phyloP scores from a whole-genome alignment of 2,113 vertebrate genomes.

The Trogon melanurus region DNA sequence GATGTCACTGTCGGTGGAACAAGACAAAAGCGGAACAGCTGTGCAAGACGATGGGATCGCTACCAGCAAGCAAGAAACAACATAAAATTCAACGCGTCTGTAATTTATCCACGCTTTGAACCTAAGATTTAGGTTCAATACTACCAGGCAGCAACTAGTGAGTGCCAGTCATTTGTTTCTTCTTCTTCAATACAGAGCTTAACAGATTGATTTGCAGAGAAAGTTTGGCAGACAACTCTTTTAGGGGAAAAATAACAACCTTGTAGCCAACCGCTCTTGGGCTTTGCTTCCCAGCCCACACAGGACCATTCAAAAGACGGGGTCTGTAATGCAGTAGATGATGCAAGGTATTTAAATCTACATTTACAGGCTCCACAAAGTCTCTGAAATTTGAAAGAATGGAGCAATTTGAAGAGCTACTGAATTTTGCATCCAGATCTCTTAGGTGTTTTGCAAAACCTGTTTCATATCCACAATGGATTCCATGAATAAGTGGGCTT shows the following conservation, averaged over 20 bases:
- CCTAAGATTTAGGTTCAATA: constrained; percentile 5
- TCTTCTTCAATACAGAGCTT: not conserved
- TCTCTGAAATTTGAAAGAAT: not conserved
- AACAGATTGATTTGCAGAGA: not conserved
- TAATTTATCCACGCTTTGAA: not conserved
- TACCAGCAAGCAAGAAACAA: constrained; percentile 4
- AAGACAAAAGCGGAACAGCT: constrained; percentile 36
- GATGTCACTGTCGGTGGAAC: not conserved
- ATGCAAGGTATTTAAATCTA: not conserved
- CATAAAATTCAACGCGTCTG: not conserved
- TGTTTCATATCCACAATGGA: not conserved
- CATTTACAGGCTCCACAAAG: not conserved
- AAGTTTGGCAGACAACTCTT: not conserved
- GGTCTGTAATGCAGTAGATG: not conserved
- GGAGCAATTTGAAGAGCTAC: not conserved
- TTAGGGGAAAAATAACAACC: not conserved
- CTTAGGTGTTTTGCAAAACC: not conserved
- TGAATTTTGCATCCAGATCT: not conserved
- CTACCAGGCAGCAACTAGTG: not conserved
- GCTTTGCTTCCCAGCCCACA: not conserved
- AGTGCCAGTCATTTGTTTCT: not conserved
- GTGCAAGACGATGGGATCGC: not conserved
- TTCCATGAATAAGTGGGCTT: not conserved
- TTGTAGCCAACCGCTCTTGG: not conserved
- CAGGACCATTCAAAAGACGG: not conserved